Evolutionary conservation across 1,140 invertebrate genomes (phyloP).

Genomic region (Drosophila auraria): DNA sequence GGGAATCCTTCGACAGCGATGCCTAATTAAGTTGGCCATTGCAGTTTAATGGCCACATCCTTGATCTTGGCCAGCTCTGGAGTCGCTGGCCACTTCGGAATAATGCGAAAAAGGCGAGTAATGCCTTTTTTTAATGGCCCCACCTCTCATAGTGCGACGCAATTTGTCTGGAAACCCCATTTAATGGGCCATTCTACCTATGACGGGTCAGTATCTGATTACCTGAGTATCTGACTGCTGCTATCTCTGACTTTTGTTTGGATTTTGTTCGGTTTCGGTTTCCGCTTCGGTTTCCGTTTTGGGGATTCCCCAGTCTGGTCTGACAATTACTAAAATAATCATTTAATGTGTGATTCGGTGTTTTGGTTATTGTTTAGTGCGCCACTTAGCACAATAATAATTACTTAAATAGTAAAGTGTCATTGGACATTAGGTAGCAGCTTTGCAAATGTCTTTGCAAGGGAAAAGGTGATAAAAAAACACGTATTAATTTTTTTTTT

Average conservation of each 20-base stretch:
- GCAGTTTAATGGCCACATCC: conserved; percentile 44
- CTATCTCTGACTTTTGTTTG: conserved; percentile 13
- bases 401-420: neutral
- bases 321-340: conserved; percentile 5
- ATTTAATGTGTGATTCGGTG: conserved; percentile 11
- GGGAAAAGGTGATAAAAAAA: neutral
- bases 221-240: conserved; percentile 23
- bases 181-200: conserved; percentile 28
- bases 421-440: neutral
- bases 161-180: conserved; percentile 22
- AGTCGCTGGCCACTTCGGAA: conserved; percentile 14
- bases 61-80: conserved; percentile 44
- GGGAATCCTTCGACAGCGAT: conserved; percentile 10
- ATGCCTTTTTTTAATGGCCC: conserved; percentile 37
- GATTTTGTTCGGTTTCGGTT: neutral
- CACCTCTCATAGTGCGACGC: conserved; percentile 28
- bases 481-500: neutral
- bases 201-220: conserved; percentile 12
- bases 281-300: conserved; percentile 2
- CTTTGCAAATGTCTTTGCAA: neutral
- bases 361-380: conserved; percentile 11
- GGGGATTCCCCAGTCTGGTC: conserved; percentile 23
- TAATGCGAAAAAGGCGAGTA: conserved; percentile 36
- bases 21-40: conserved; percentile 40
- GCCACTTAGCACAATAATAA: neutral